Conservation (phyloP, 2,113 vertebrate species). For the Apistogramma diplotaenia region DNA sequence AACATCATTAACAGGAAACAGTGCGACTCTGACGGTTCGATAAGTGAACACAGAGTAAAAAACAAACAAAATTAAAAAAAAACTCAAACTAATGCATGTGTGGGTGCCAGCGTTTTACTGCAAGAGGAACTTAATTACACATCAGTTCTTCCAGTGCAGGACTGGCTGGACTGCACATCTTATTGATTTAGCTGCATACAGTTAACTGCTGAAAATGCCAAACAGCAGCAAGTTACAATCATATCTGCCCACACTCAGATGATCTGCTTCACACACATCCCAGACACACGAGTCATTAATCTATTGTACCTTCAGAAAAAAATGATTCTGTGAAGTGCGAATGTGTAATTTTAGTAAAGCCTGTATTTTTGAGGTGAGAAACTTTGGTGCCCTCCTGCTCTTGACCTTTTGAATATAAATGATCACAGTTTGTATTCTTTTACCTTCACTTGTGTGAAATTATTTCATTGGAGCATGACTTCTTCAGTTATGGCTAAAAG, state of each 20-base stretch:
- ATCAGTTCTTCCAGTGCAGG: background rate
- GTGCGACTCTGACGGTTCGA: conserved; percentile 9
- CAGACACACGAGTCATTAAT: background rate
- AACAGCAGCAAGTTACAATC: background rate
- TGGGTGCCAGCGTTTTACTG: background rate
- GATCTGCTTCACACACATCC: background rate
- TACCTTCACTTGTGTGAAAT: background rate
- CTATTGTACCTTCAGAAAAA: background rate
- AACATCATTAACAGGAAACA: conserved; percentile 13
- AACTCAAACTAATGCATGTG: background rate
- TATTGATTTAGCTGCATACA: background rate
- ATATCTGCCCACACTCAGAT: background rate
- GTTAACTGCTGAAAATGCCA: background rate
- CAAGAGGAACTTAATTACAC: background rate
- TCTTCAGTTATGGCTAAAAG: background rate
- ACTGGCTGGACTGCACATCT: background rate
- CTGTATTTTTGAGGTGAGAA: background rate
- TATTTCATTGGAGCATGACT: background rate
- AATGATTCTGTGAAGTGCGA: accelerated
- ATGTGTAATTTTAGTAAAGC: background rate
- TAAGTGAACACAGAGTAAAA: background rate
- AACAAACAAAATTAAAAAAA: background rate
- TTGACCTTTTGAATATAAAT: background rate
- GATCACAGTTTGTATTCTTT: background rate
- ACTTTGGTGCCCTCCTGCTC: background rate